Evolutionary conservation across 1,140 invertebrate species (phyloP).

Genomic region (Panulirus ornatus): DNA sequence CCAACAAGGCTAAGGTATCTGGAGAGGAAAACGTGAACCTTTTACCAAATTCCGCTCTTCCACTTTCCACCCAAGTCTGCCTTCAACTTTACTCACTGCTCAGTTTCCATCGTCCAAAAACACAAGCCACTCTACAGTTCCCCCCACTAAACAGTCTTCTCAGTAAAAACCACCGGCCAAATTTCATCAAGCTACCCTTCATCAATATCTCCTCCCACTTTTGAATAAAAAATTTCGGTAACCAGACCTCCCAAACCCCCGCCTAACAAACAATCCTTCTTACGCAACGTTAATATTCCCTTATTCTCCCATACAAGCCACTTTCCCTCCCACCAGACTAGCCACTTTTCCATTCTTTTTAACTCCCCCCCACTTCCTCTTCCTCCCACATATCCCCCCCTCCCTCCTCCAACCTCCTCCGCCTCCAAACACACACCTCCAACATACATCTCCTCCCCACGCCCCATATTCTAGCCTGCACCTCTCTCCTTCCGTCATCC

Average conservation of each 20-base stretch:
- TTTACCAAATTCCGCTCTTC: too few relatives aligned
- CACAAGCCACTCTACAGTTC: too few relatives aligned
- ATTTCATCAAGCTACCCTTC: too few relatives aligned
- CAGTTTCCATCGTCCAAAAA: too few relatives aligned
- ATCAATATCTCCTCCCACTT: too few relatives aligned
- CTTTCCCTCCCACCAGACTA: neutral
- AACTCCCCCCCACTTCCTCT: neutral
- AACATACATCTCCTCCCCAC: constrained; percentile 3
- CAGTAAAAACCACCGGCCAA: too few relatives aligned
- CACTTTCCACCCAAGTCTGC: too few relatives aligned
- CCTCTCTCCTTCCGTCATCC: neutral
- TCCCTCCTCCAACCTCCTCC: neutral
- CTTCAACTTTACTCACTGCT: too few relatives aligned
- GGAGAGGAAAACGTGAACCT: too few relatives aligned
- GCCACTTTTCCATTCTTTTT: neutral
- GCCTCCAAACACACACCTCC: too few relatives aligned
- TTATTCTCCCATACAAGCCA: neutral
- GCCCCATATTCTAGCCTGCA: neutral
- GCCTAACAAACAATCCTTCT: neutral
- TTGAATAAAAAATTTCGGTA: neutral
- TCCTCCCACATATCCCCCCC: constrained; percentile 16
- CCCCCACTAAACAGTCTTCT: too few relatives aligned
- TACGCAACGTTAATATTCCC: neutral
- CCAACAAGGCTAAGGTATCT: too few relatives aligned
- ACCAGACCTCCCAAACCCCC: neutral